Evolutionary conservation across 2,797 vertebrate genomes (phyloP), one percentile per base, ranked within the genome.

Genomic region (Lepus oiostolus): DNA sequence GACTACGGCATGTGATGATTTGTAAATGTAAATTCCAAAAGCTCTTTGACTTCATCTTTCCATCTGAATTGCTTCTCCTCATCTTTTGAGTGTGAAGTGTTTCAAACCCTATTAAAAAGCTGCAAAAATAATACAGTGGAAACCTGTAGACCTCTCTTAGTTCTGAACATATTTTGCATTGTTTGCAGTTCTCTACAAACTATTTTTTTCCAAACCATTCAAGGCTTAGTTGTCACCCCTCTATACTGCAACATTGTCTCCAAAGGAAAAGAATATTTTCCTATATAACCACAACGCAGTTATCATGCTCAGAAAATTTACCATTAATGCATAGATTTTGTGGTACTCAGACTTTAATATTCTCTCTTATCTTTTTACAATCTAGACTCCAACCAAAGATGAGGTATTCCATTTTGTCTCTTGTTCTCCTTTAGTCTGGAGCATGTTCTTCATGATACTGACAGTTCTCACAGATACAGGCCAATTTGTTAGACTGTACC

Each of bases 21-120:
- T 91, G 2, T 75, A 47, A 76, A 72, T 62, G 12, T 86, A 63
- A 79, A 83, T 87, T 86, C 5, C 58, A 21, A 62, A 88, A 65
- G 38, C 19, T 74, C 16, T 79, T 83, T 79, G 54, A 62, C 42
- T 89, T 93, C 14, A 38, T 88, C 92, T 94, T 81, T 58, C 54
- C 85, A 38, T 24, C 21, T 75, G 38, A 88, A 52, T 90, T 90
- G 14, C 58, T 88, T 77, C 52, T 75, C 22, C 71, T 54, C 7
- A 84, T 50, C 60, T 65, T 95, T 87, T 75, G 60, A 63, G 9
- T 93, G 89, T 91, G 72, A 94, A 76, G 32, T 83, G 75, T 63
- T 80, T 94, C n/a, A 83, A 79, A 80, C 75, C 28, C 17, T 89
- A 42, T 80, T 77, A 58, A 50, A 58, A 67, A 14, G 38, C 65